A percentile compares a stretch with the other conserved stretches of the same genome.
Conservation (phyloP, 2,797 vertebrate genomes). For the Ceryle rudis region DNA sequence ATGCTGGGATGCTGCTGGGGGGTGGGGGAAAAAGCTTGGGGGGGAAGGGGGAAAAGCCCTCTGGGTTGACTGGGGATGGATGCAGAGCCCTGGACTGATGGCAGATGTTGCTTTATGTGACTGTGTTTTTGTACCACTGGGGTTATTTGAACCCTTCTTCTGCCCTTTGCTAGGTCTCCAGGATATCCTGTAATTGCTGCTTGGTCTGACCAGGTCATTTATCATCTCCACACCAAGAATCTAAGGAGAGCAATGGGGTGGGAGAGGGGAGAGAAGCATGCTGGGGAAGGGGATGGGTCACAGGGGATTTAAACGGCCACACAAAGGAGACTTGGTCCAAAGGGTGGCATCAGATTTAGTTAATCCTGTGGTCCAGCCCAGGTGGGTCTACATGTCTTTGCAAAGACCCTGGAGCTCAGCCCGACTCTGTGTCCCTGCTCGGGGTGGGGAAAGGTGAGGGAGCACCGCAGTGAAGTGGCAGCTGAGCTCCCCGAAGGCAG, state of each 20-base stretch:
- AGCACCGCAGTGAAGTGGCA: rapidly evolving
- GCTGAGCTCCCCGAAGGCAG: neutral
- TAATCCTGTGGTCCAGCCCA: neutral
- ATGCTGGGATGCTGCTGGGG: neutral
- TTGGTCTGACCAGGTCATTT: neutral
- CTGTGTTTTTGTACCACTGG: neutral
- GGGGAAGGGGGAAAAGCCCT: neutral
- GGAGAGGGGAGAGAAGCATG: neutral
- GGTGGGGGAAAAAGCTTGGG: neutral
- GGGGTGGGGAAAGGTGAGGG: neutral
- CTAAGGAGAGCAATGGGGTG: neutral
- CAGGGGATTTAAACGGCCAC: neutral
- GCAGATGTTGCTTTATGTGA: neutral
- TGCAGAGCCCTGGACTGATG: neutral
- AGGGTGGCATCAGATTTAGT: neutral
- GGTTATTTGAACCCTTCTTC: neutral
- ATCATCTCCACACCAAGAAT: neutral
- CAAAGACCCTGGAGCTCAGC: neutral
- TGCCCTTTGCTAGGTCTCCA: neutral
- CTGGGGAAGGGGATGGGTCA: neutral
- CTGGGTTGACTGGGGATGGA: neutral
- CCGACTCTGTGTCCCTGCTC: rapidly evolving
- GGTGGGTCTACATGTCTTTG: neutral
- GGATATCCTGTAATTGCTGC: neutral
- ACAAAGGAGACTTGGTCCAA: rapidly evolving